Evolutionary conservation across 64 coral and sea anemone genomes (phyloP).

Genomic region (Actinia equina): DNA sequence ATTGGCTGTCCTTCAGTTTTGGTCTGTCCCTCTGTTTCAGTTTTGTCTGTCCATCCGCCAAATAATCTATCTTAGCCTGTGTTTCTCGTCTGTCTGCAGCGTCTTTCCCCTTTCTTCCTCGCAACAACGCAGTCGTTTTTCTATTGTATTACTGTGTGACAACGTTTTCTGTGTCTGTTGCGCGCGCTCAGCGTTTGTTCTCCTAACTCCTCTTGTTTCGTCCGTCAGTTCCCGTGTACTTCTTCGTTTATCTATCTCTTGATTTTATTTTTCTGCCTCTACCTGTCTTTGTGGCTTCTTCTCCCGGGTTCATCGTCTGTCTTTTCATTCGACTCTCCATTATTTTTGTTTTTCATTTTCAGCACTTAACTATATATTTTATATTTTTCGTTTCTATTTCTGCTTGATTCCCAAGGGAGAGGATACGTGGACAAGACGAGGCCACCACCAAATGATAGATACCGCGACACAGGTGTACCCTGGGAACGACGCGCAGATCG

Average conservation of each 20-base stretch:
- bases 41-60: neutral
- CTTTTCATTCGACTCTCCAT: neutral
- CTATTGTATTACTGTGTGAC: too few relatives aligned
- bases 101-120: too few relatives aligned
- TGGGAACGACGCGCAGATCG: constrained; percentile 84
- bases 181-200: too few relatives aligned
- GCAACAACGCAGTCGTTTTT: too few relatives aligned
- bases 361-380: neutral
- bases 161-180: too few relatives aligned
- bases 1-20: too few relatives aligned
- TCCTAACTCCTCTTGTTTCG: too few relatives aligned
- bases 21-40: too few relatives aligned
- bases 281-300: neutral
- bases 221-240: too few relatives aligned
- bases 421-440: constrained; percentile 36
- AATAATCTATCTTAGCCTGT: too few relatives aligned
- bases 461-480: constrained; percentile 64
- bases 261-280: neutral
- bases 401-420: neutral
- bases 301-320: neutral
- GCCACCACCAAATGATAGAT: constrained; percentile 40
- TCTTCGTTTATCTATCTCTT: too few relatives aligned
- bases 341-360: neutral
- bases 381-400: neutral
- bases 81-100: too few relatives aligned